These are phyloP conservation scores for Echinometra lucunter DNA, from an alignment of 53 echinoderm and acorn worm species.

Conservation along the genomic window DNA sequence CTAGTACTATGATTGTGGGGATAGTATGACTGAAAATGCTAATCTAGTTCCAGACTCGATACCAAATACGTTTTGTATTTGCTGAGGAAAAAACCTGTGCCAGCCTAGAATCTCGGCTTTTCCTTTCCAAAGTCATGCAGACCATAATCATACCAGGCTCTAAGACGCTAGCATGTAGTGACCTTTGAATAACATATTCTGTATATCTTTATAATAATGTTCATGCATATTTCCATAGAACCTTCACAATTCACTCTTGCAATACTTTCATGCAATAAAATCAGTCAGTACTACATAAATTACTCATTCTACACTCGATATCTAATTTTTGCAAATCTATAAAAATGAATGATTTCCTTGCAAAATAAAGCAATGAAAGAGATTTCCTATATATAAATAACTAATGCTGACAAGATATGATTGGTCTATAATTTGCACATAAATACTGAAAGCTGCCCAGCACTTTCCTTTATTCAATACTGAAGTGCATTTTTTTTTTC, in stretches of 20 bases:
- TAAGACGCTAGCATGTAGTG: not conserved
- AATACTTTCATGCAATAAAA: not conserved
- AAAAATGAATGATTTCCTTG: not conserved
- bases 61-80: too few relatives aligned
- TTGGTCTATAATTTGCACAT: not conserved
- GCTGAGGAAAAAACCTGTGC: too few relatives aligned
- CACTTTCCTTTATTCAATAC: not conserved
- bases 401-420: not conserved
- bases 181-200: not conserved
- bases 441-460: not conserved
- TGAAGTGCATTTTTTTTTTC: not conserved
- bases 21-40: too few relatives aligned
- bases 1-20: too few relatives aligned
- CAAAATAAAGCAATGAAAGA: not conserved
- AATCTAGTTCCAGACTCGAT: too few relatives aligned
- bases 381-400: not conserved
- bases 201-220: not conserved
- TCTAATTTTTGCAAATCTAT: not conserved
- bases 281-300: not conserved
- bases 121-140: too few relatives aligned
- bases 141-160: too few relatives aligned
- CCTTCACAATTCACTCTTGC: not conserved
- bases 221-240: not conserved
- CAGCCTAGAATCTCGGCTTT: too few relatives aligned
- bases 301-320: not conserved